Conservation (phyloP, 2,888 invertebrate genomes). For the Leucoptera coffeella region DNA sequence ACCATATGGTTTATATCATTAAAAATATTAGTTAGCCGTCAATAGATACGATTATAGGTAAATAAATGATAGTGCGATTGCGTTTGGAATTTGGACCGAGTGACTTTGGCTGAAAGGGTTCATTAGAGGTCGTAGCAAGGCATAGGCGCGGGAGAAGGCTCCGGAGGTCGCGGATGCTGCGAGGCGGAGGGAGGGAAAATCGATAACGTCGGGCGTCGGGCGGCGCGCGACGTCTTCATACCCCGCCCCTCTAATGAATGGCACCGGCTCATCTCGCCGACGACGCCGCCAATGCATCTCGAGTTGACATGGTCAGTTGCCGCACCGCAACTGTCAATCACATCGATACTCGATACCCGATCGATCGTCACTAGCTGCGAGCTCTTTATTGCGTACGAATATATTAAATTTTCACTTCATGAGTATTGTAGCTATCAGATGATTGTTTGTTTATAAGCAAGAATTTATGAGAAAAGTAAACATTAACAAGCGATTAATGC, state of each 20-base stretch:
- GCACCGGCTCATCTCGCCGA: slow-evolving; percentile 49
- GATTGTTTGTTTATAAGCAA: no score
- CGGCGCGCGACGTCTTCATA: slow-evolving; percentile 17
- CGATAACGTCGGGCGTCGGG: slow-evolving; percentile 51
- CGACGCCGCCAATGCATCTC: slow-evolving; percentile 10
- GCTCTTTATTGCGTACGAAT: no score
- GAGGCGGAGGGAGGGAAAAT: slow-evolving; percentile 41
- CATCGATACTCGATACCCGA: no score
- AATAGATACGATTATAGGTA: no score
- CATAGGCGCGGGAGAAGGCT: slow-evolving; percentile 50
- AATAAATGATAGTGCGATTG: no score
- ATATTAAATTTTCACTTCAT: no score
- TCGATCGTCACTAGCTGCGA: no score
- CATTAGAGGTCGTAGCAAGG: slow-evolving; percentile 29
- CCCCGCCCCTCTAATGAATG: slow-evolving; percentile 43
- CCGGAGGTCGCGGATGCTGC: slow-evolving; percentile 54
- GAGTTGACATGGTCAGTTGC: background rate
- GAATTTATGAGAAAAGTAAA: no score
- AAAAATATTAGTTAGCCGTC: slow-evolving; percentile 46
- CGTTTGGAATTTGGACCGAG: slow-evolving; percentile 49
- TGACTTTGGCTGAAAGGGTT: slow-evolving; percentile 44
- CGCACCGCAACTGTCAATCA: background rate
- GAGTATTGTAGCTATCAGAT: no score
- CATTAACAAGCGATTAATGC: no score
- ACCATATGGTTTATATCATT: slow-evolving; percentile 54